Base-by-base conservation (phyloP, 2,888 invertebrate species). In the Hipparchia semele region DNA sequence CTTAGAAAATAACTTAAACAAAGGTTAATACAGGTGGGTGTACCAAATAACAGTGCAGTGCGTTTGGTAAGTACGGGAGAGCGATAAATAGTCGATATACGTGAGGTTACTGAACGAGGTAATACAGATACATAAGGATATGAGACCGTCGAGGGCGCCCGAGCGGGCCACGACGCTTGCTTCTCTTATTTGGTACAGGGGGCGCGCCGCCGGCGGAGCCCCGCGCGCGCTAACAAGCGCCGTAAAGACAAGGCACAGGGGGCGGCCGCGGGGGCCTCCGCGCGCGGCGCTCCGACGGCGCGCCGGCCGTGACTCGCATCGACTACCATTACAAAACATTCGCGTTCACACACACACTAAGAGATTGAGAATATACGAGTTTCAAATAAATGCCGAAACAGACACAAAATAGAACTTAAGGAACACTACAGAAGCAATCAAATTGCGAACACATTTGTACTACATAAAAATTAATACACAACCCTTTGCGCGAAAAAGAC, bases 361-460 rank as follows among this genome's bases (percentile, higher is more conserved):
- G 83, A 85, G 81, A 85, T 81, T 81, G 86, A 89, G 84, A 89
- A 88, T 89, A 90, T 83, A 87, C 79, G 85, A 84, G 86, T 89
- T 90, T 87, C 86, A 90, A 90, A 91, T 89, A 91, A 92, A 91
- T 90, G 90, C 85, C 88, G 88, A 90, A 90, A 87, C 86, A 87
- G 87, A 87, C 88, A 90, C 70, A 56, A 88, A 88, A 49, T 49
- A 86, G 88, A 91, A 91, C 85, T 90, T 84, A 92, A 93, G 92
- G 92, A 93, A 93, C 92, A 92, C 92, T 91, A 92, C 87, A 90
- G 90, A 89, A 91, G 94, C 94, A 94, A 94, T 94, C 90, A 92
- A 91, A 94, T 94, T 94, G 94, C 94, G 90, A 93, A 94, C 92
- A 93, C 92, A 92, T 94, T 93, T 94, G 94, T 93, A 94, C 94